Conservation (phyloP, 2,888 invertebrate genomes). For the Zelleria hepariella region DNA sequence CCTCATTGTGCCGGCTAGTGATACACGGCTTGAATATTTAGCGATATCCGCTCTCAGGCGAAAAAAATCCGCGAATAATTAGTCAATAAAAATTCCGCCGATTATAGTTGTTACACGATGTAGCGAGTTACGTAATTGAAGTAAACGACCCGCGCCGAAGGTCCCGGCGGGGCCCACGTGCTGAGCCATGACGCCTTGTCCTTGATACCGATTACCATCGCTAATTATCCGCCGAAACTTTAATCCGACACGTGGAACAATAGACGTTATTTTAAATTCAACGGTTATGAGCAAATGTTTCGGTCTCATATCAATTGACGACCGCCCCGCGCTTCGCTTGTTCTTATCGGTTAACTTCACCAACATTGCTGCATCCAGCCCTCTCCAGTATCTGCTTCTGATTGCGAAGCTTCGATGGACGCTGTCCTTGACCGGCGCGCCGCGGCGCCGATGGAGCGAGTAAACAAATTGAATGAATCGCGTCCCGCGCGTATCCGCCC, state of each 20-base stretch:
- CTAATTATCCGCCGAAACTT: neutral
- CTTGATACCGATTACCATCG: slow-evolving; percentile 2
- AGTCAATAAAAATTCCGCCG: slow-evolving; percentile 71
- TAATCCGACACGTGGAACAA: neutral
- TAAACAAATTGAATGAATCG: slow-evolving; percentile 69
- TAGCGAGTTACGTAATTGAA: slow-evolving; percentile 70
- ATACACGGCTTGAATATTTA: slow-evolving; percentile 71
- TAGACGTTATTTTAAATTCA: neutral
- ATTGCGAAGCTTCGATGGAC: slow-evolving; percentile 49
- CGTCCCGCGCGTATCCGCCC: slow-evolving; percentile 50
- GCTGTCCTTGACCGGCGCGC: slow-evolving; percentile 56
- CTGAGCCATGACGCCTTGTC: slow-evolving; percentile 9
- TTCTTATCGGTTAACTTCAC: neutral
- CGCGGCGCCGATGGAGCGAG: slow-evolving; percentile 44
- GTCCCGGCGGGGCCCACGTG: slow-evolving; percentile 13
- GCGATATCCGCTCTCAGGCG: slow-evolving; percentile 67
- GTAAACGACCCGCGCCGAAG: slow-evolving; percentile 64
- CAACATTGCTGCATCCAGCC: neutral
- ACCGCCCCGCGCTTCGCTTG: neutral
- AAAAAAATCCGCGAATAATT: slow-evolving; percentile 67
- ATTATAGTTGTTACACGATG: slow-evolving; percentile 62
- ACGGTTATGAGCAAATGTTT: neutral
- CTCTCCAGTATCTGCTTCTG: slow-evolving; percentile 21
- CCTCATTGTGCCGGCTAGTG: slow-evolving; percentile 53
- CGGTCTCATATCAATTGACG: neutral